Evolutionary conservation across 2,888 invertebrate genomes (phyloP).

Genomic region (Drosophila austrosaltans): DNA sequence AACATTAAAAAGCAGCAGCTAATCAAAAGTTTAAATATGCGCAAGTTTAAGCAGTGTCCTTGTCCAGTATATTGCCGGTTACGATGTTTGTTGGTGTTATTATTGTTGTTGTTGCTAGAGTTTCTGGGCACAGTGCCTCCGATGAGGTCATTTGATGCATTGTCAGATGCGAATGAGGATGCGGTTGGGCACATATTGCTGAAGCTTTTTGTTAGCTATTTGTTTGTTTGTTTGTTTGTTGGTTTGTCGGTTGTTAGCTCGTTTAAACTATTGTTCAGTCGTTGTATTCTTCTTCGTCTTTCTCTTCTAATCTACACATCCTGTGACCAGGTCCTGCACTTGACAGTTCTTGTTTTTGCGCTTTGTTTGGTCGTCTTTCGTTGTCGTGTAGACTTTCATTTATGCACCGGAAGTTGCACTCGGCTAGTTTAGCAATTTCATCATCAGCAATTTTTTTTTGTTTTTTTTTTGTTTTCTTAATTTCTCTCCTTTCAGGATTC

Average conservation of each 20-base stretch:
- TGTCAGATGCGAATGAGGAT: constrained; percentile 64
- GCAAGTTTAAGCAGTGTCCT: constrained; percentile 67
- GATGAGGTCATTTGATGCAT: constrained; percentile 70
- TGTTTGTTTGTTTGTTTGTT: constrained; percentile 37
- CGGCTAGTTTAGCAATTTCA: constrained; percentile 32
- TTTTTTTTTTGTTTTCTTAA: constrained; percentile 53
- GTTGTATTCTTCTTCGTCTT: constrained; percentile 28
- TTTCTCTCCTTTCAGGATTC: constrained; percentile 40
- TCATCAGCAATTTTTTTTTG: constrained; percentile 39
- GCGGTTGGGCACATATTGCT: constrained; percentile 63
- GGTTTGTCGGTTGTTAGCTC: constrained; percentile 37
- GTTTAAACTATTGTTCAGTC: constrained; percentile 69
- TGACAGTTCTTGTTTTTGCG: constrained; percentile 15
- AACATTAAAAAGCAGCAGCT: constrained; percentile 71
- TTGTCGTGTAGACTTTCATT: constrained; percentile 69
- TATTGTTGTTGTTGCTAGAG: constrained; percentile 7
- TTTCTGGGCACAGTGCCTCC: constrained; percentile 16
- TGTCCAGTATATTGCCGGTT: constrained; percentile 43
- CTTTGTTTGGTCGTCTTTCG: constrained; percentile 36
- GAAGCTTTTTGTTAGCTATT: constrained; percentile 53
- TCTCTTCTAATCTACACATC: constrained; percentile 72
- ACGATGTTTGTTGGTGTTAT: neutral
- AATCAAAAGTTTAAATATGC: constrained; percentile 80
- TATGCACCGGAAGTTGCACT: constrained; percentile 76
- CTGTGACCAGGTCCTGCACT: constrained; percentile 53